These are phyloP conservation scores for Aethina tumida DNA, from an alignment of 1,140 invertebrate genomes.

Conservation along the genomic window DNA sequence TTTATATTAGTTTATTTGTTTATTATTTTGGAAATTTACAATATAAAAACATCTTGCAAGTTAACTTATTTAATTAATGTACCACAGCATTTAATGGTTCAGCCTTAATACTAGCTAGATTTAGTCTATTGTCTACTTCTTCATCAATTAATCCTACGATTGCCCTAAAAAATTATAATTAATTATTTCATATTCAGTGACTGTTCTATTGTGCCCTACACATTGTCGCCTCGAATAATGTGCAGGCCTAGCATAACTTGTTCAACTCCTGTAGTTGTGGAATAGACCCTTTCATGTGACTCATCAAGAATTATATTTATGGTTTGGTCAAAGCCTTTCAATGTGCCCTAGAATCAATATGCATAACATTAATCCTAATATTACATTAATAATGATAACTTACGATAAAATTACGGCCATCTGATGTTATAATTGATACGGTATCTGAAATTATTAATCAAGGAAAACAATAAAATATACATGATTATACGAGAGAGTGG, in stretches of 20 bases:
- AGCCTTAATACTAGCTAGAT: conserved; percentile 76
- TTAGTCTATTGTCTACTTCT: conserved; percentile 74
- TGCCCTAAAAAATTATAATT: conserved; percentile 45
- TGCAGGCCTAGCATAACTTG: conserved; percentile 94
- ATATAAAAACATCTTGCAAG: no score
- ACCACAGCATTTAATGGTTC: conserved; percentile 81
- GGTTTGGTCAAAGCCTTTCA: conserved; percentile 95
- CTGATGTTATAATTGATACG: conserved; percentile 88
- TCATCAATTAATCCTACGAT: conserved; percentile 90
- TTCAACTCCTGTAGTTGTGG: conserved; percentile 81
- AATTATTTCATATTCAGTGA: conserved; percentile 4
- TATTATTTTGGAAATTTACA: no score
- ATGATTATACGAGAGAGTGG: conserved; percentile 3
- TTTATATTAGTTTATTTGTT: no score
- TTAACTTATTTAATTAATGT: conserved; percentile 45
- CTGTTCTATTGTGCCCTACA: conserved; percentile 49
- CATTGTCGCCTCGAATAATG: conserved; percentile 96
- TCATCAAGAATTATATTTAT: conserved; percentile 97
- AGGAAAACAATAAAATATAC: conserved; percentile 18
- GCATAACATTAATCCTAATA: conserved; percentile 8
- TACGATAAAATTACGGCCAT: conserved; percentile 92
- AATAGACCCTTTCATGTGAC: conserved; percentile 95
- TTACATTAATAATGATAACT: conserved; percentile 36
- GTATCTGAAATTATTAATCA: conserved; percentile 52
- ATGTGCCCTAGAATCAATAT: conserved; percentile 55